phyloP scores from a whole-genome alignment of 2,113 vertebrate genomes.

The Ceyx melanurus region DNA sequence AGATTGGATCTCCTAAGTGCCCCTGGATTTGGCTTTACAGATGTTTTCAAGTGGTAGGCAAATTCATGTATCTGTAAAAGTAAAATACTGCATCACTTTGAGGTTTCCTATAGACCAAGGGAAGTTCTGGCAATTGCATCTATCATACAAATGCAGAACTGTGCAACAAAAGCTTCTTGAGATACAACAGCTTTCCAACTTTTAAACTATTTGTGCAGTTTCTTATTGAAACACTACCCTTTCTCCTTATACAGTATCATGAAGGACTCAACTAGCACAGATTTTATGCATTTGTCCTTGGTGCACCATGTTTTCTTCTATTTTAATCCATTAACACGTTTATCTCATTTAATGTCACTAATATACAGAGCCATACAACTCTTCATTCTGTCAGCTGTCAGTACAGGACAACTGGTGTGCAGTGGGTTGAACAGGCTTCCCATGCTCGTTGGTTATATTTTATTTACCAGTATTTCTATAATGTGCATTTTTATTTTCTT shows the following conservation, averaged over 20 bases:
- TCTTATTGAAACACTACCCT: not conserved
- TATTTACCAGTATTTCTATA: slow-evolving; percentile 50
- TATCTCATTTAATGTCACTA: not conserved
- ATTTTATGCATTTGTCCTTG: not conserved
- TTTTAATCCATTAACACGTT: not conserved
- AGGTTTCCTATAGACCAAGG: not conserved
- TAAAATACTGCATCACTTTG: not conserved
- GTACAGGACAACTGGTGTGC: not conserved
- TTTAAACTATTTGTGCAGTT: not conserved
- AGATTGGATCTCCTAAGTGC: not conserved
- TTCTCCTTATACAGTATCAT: not conserved
- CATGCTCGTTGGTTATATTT: slow-evolving; percentile 37
- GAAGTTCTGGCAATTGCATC: not conserved
- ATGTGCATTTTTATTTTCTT: not conserved
- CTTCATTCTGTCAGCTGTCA: not conserved
- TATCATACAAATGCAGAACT: not conserved
- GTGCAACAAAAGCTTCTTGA: not conserved
- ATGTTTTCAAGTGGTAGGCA: not conserved
- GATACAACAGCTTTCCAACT: not conserved
- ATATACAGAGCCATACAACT: not conserved
- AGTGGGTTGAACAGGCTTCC: slow-evolving; percentile 28
- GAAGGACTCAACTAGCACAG: not conserved
- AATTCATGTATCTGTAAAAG: not conserved
- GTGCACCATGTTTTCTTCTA: fast-evolving
- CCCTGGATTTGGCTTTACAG: not conserved